Evolutionary conservation across 2,113 vertebrate genomes (phyloP).

Genomic region (Ctenomys sociabilis): DNA sequence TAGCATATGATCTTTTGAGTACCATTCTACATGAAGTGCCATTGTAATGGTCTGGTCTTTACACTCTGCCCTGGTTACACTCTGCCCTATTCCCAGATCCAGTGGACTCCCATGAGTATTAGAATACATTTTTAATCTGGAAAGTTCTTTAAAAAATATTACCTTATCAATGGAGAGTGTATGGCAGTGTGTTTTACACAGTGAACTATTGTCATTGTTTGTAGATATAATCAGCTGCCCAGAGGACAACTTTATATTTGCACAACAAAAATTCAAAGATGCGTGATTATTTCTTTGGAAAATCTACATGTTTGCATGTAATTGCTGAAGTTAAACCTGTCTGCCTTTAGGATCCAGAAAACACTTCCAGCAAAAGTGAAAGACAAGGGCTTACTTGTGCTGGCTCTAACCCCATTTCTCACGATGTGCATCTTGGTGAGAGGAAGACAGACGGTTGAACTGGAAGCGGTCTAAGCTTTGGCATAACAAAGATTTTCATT

Average conservation of each 20-base stretch:
- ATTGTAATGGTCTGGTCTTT: not conserved
- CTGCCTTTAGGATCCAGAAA: not conserved
- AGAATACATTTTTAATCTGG: not conserved
- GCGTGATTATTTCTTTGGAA: not conserved
- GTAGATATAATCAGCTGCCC: not conserved
- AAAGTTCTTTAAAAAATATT: not conserved
- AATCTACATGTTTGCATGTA: not conserved
- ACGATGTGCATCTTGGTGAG: not conserved
- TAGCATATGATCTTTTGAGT: not conserved
- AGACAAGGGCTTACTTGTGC: not conserved
- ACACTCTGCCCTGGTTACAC: not conserved
- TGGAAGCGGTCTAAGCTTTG: not conserved
- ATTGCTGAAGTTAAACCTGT: not conserved
- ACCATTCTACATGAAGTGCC: not conserved
- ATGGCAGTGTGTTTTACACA: not conserved
- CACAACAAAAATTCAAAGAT: not conserved
- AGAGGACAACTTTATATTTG: not conserved
- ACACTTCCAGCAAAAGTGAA: not conserved
- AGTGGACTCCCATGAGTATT: not conserved
- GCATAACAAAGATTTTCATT: not conserved
- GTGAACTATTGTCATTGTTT: not conserved
- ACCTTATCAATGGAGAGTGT: not conserved
- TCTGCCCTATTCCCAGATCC: not conserved
- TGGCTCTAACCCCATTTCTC: not conserved
- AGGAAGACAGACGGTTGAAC: rapidly evolving